Percentiles rank a stretch among this genome's conserved stretches.
Conservation (phyloP, 2,113 vertebrate species). For the Myrmecophaga tridactyla region DNA sequence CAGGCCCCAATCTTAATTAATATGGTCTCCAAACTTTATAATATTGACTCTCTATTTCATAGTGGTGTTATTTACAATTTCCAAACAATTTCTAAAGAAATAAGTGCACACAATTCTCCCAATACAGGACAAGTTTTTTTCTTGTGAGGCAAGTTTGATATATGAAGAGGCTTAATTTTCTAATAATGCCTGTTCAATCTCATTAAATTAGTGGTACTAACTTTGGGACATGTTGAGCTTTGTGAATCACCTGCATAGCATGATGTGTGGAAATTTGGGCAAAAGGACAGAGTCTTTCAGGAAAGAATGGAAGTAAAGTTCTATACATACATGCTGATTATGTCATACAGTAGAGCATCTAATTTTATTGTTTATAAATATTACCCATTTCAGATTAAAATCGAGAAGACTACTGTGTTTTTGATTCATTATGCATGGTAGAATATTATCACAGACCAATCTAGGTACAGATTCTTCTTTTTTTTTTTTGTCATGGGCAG, state of each 20-base stretch:
- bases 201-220: not conserved
- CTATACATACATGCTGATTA: not conserved
- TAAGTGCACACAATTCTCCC: not conserved
- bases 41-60: not conserved
- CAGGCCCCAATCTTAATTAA: not conserved
- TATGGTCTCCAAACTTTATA: not conserved
- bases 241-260: not conserved
- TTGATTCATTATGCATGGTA: not conserved
- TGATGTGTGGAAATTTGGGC: not conserved
- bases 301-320: not conserved
- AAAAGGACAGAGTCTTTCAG: not conserved
- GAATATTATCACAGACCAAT: not conserved
- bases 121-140: not conserved
- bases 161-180: not conserved
- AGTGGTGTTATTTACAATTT: not conserved
- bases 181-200: not conserved
- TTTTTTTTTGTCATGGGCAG: no score
- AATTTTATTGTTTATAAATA: not conserved
- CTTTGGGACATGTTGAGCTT: not conserved
- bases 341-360: not conserved
- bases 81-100: not conserved
- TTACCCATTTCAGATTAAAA: not conserved
- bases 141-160: not conserved
- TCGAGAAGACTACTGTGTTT: not conserved
- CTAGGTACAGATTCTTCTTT: not conserved